Evolutionary conservation across 2,797 vertebrate species (phyloP), one percentile per base, ranked within the genome.

Genomic region (Meda fulgida): DNA sequence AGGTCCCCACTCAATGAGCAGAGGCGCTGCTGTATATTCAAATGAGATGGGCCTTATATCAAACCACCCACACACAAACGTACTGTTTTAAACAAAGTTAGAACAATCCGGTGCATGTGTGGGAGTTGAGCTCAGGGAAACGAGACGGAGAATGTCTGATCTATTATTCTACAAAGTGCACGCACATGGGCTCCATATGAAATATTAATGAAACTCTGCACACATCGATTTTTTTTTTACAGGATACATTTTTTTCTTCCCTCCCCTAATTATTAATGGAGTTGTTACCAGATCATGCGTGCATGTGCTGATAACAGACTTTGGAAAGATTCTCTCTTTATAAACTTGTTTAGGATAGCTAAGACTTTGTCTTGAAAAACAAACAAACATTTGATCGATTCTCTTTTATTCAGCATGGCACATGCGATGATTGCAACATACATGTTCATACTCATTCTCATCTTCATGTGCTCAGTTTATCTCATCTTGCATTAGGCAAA

Each of bases 1-100:
- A 90, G 90, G 92, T 92, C 89, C 89, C 90, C 48, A 69, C 18
- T 78, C 82, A 69, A 51, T 67, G 31, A 91, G 87, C 89, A 31
- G 16, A 65, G 55, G 67, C 46, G 0, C 55, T 53, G 72, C 66
- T 34, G 53, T 34, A 78, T 78, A 86, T 86, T 86, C 65, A 73
- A 83, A 80, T 76, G 51, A 78, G 53, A 69, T 29, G 26, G 65
- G 76, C n/a, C 23, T 48, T 31, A 79, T 84, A 53, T 38, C n/a
- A 73, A 78, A 73, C 38, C 58, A 51, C 81, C 60, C 70, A 73
- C 83, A 72, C 58, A 26, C 38, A 80, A 67, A 67, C 36, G 21
- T 21, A 34, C 78, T 21, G 53, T 82, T 70, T 77, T 38, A 58
- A 65, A 70, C 55, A 65, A 72, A 85, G 46, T 71, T 84, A 55